Percentiles rank a stretch among this genome's conserved stretches.
phyloP scores from a whole-genome alignment of 1,140 invertebrate species.

The Batillaria attramentaria region DNA sequence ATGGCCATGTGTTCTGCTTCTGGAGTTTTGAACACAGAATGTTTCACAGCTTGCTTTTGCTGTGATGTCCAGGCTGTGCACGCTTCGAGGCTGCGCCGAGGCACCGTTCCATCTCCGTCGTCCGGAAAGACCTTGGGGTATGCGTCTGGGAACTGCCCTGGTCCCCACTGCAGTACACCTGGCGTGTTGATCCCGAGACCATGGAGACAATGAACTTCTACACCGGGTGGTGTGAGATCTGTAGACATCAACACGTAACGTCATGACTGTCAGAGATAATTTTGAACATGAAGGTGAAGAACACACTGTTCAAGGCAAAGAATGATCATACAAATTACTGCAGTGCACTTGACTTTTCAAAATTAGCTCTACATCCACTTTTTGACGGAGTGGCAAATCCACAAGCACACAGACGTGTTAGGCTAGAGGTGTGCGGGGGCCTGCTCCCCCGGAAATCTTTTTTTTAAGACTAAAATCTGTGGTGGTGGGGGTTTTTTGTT shows the following conservation, averaged over 20 bases:
- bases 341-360: no score
- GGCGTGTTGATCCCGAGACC: conserved; percentile 86
- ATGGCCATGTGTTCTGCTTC: conserved; percentile 82
- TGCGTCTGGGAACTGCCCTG: conserved; percentile 76
- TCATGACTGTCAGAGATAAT: no score
- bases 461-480: no score
- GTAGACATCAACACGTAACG: conserved; percentile 77
- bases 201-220: conserved; percentile 93
- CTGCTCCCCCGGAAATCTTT: no score
- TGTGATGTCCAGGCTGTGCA: conserved; percentile 81
- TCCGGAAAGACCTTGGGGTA: conserved; percentile 84
- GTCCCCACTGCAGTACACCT: conserved; percentile 65
- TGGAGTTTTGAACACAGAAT: conserved; percentile 75
- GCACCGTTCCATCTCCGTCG: conserved; percentile 97
- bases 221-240: conserved; percentile 85
- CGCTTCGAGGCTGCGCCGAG: conserved; percentile 85
- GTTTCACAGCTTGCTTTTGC: conserved; percentile 78
- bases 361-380: no score
- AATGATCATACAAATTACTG: no score
- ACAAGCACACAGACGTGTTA: no score
- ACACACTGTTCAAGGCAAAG: no score
- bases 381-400: no score
- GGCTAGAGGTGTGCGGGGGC: no score
- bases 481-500: no score
- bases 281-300: no score